Evolutionary conservation across 2,113 vertebrate genomes (phyloP), one percentile per base, ranked within the genome.

Genomic region (Prunella fulvescens): DNA sequence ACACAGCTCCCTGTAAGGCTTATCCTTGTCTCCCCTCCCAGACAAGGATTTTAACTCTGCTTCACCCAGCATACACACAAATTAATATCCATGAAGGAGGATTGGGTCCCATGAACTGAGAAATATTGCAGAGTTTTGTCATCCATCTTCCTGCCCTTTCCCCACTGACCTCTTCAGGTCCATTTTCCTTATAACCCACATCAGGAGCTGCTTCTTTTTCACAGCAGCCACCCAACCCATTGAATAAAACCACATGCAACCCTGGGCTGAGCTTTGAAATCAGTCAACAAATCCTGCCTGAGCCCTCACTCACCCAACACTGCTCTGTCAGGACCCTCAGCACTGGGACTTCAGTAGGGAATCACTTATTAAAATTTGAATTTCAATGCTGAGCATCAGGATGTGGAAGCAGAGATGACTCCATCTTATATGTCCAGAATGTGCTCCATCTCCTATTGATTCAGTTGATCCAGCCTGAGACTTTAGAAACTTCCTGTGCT

Each of bases 161-260:
- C 14, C 6, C 23, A n/a, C 10, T 15, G 16, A 45, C 17, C 4
- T 42, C 29, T 78, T 67, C 42, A 50, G 51, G 47, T 18, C 20
- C 14, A 17, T 66, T 81, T 85, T 81, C 42, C 44, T 35, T 48
- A 61, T 9, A 29, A 16, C 10, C 8, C 0, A 0, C 26, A 56
- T 14, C 35, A 71, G 56, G 12, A 76, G 6, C 6, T 3, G 3
- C 16, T 67, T 62, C 28, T 62, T 72, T 73, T 19, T 39, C 62
- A 31, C 24, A 74, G 19, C 23, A 62, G 20, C 28, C 39, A 58
- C 28, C 19, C 51, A 78, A 53, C 2, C 10, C 16, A 33, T n/a
- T 26, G 33, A 76, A 62, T 24, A 74, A 16, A 57, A 62, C 24
- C 40, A 42, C 33, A 58, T 20, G 25, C 16, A 69, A 4, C 12